Evolutionary conservation across 1,140 invertebrate genomes (phyloP).

Genomic region (Drosophila serrata): DNA sequence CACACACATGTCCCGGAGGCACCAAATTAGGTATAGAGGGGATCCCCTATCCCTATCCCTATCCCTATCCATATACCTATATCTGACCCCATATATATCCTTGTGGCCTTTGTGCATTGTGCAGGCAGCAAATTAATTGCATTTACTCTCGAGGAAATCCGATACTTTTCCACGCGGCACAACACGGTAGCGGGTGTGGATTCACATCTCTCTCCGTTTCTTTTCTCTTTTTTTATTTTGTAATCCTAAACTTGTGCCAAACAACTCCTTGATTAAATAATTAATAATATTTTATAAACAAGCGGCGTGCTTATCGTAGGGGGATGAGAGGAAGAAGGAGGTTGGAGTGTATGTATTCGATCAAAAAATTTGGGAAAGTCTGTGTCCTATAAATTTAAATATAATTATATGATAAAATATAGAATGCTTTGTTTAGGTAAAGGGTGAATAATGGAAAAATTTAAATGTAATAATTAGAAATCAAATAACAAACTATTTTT

Average conservation of each 20-base stretch:
- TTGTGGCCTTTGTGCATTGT: constrained; percentile 54
- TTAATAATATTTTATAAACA: constrained; percentile 82
- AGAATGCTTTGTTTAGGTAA: too few species aligned
- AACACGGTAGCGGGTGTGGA: constrained; percentile 27
- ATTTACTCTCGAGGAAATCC: constrained; percentile 48
- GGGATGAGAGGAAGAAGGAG: background rate
- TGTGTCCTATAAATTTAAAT: background rate
- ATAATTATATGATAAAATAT: background rate
- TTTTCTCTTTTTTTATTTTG: constrained; percentile 1
- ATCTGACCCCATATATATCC: constrained; percentile 5
- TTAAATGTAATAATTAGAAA: too few species aligned
- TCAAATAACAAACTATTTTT: too few species aligned
- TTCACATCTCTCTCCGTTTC: background rate
- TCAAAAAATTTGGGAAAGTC: background rate
- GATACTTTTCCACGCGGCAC: constrained; percentile 46
- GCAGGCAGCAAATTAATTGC: constrained; percentile 69
- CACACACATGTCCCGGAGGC: constrained; percentile 62
- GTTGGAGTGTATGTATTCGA: background rate
- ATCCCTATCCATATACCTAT: constrained; percentile 11
- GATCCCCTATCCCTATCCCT: constrained; percentile 19
- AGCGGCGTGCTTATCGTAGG: constrained; percentile 44
- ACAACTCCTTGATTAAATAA: constrained; percentile 53
- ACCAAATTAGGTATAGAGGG: constrained; percentile 65
- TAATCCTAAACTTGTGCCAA: constrained; percentile 50
- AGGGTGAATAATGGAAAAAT: too few species aligned